These are phyloP conservation scores for Amblyopsis hoosieri DNA, from an alignment of 2,797 vertebrate species.

Conservation along the genomic window DNA sequence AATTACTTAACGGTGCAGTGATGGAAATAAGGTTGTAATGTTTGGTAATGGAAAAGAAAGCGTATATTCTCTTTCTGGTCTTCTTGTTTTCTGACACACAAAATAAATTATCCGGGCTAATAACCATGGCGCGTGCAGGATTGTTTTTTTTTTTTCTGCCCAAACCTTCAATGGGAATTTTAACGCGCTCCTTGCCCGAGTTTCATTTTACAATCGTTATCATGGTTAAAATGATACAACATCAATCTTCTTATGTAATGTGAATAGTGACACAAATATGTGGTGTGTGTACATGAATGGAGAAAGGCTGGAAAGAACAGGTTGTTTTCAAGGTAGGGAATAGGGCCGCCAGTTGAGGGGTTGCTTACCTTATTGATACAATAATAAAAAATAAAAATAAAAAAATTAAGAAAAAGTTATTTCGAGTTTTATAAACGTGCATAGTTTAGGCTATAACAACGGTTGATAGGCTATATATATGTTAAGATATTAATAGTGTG, in stretches of 20 bases:
- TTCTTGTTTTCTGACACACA: constrained; percentile 77
- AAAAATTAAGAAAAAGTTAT: too few species aligned
- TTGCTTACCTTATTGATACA: too few species aligned
- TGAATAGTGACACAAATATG: constrained; percentile 57
- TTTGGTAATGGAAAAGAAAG: constrained; percentile 80
- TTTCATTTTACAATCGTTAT: constrained; percentile 58
- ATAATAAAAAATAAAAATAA: too few species aligned
- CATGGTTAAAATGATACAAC: constrained; percentile 64
- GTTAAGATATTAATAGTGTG: too few species aligned
- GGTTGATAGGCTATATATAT: too few species aligned
- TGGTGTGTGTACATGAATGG: constrained; percentile 16
- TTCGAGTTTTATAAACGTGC: too few species aligned
- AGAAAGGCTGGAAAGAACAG: constrained; percentile 9
- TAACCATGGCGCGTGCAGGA: constrained; percentile 56
- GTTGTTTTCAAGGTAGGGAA: neutral
- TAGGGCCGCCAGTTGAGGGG: too few species aligned
- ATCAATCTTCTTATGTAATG: constrained; percentile 59
- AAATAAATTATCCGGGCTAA: constrained; percentile 75
- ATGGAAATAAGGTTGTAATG: constrained; percentile 85
- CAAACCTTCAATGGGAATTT: constrained; percentile 38
- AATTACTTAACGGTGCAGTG: constrained; percentile 90
- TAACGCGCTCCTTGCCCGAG: constrained; percentile 29
- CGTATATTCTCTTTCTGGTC: constrained; percentile 64
- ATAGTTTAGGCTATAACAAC: too few species aligned
- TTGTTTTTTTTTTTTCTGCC: constrained; percentile 14